Evolutionary conservation across 2,113 vertebrate genomes (phyloP), one percentile per base, ranked within the genome.

Genomic region (Choloepus hoffmanni): DNA sequence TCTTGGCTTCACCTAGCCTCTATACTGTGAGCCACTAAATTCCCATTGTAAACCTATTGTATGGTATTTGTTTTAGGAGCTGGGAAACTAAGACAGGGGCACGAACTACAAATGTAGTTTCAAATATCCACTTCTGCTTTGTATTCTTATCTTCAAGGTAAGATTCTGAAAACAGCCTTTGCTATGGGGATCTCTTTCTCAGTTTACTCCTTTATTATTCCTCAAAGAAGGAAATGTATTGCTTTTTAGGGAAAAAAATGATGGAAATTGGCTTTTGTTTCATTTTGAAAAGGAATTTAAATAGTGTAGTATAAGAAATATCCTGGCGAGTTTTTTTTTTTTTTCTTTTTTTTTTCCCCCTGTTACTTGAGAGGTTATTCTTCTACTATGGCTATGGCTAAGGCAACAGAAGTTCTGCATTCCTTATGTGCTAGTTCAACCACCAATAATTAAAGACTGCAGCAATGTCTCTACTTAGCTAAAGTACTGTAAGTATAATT

Each of bases 361-460:
- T 70, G 70, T 48, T 26, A 86, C 86, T 83, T 79, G 72, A 84
- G 33, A 93, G 85, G 48, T 30, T 73, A 45, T 87, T 78, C 62
- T 84, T 85, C 67, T 21, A 7, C 14, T 28, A 26, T 7, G 33
- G 60, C 36, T 45, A 33, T 5, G 26, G 45, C 5, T 10, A 48
- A 33, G 7, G 76, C 62, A 62, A 43, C 76, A 72, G 79, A 74
- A 78, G 43, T 67, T 83, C 86, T 26, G n/a, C 65, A 26, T 36
- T 92, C 74, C 70, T 13, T 67, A 9, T 16, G 68, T 1, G 33
- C 21, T 7, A n/a, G 82, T 53, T 45, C 26, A 12, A 55, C 36
- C 26, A 89, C 86, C 7, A 0, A 33, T 95, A 93, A 95, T 97
- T 93, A 97, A 76, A 97, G 95, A 33, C 36, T 36, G 50, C 6